A percentile compares a stretch with the other conserved stretches of the same genome.
Evolutionary conservation across 2,888 invertebrate genomes (phyloP).

Genomic region (Polydesmus complanatus): DNA sequence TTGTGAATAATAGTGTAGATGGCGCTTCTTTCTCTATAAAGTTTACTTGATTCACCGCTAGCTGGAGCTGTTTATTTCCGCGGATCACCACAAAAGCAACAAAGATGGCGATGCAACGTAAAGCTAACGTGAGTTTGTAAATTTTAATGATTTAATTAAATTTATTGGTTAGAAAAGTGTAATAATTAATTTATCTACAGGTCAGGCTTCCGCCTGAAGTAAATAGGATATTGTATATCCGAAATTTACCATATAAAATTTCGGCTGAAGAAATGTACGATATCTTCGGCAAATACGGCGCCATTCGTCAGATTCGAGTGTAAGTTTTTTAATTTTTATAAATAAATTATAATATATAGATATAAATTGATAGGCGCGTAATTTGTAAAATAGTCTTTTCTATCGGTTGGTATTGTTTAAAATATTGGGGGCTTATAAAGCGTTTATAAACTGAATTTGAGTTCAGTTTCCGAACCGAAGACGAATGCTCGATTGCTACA

Average conservation of each 20-base stretch:
- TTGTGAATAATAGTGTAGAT: too few relatives aligned
- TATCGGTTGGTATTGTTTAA: too few relatives aligned
- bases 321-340: constrained; percentile 41
- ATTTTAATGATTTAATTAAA: background rate
- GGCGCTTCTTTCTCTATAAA: background rate
- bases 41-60: too few relatives aligned
- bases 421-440: too few relatives aligned
- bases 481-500: background rate
- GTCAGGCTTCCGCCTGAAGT: constrained; percentile 97
- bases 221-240: constrained; percentile 86
- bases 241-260: constrained; percentile 97
- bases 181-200: constrained; percentile 38
- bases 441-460: background rate
- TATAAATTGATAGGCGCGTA: too few relatives aligned
- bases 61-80: too few relatives aligned
- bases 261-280: constrained; percentile 99
- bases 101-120: constrained; percentile 17
- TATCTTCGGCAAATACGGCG: constrained; percentile 99
- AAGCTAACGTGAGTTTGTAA: constrained; percentile 10
- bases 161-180: background rate
- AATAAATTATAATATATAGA: background rate
- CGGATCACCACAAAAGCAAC: background rate
- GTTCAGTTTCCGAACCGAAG: background rate
- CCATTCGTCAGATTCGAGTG: constrained; percentile 96
- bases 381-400: too few relatives aligned